Evolutionary conservation across 2,797 vertebrate genomes (phyloP).

Genomic region (Serranus cabrilla): DNA sequence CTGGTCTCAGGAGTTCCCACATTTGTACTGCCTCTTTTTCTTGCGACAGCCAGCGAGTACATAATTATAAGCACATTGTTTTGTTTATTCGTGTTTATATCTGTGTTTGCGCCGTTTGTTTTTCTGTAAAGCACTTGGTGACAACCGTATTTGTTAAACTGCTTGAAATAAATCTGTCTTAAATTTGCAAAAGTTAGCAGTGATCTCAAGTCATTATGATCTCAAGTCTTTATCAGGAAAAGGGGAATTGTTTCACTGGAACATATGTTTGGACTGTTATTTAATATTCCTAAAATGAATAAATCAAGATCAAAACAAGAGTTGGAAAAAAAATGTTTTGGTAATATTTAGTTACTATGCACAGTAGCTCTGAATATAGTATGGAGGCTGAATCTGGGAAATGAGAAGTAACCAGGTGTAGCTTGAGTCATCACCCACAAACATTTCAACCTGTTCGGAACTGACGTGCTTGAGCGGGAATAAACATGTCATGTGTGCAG

Average conservation of each 20-base stretch:
- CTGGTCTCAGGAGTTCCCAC: constrained; percentile 70
- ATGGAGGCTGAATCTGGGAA: constrained; percentile 2
- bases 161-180: constrained; percentile 81
- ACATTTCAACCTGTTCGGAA: constrained; percentile 37
- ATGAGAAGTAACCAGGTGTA: constrained; percentile 20
- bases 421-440: constrained; percentile 35
- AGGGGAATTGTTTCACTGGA: background rate
- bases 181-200: constrained; percentile 61
- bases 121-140: constrained; percentile 71
- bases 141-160: constrained; percentile 66
- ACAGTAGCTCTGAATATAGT: background rate
- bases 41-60: constrained; percentile 49
- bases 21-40: constrained; percentile 56
- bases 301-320: constrained; percentile 18
- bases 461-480: constrained; percentile 45
- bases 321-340: background rate
- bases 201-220: constrained; percentile 17
- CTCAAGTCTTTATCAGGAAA: constrained; percentile 30
- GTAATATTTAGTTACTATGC: constrained; percentile 2
- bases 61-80: constrained; percentile 68
- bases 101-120: constrained; percentile 60
- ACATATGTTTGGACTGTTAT: constrained; percentile 23
- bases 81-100: constrained; percentile 59
- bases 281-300: constrained; percentile 27
- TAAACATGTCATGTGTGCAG: constrained; percentile 46